Base-by-base conservation (phyloP, 2,113 vertebrate species). In the Elephas maximus region DNA sequence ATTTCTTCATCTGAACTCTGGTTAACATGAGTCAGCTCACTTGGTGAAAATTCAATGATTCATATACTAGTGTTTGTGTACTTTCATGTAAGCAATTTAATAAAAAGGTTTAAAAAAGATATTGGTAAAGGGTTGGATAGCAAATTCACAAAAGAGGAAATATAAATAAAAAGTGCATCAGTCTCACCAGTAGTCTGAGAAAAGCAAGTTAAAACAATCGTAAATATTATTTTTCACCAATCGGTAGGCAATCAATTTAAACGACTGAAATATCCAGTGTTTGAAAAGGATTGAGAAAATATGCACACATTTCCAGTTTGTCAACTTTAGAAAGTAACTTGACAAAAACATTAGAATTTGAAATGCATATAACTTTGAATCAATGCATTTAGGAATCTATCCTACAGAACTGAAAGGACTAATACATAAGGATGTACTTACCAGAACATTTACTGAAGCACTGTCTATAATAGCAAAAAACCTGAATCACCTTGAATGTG, bases 221-320 rank as follows among this genome's bases (percentile, higher is more conserved):
- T 24, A 91, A 80, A 84, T 45, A 45, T 57, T 82, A 74, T 37
- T 20, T 90, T 92, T 82, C n/a, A 73, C 11, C 21, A 6, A 91
- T 51, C 26, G 51, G 53, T 30, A 90, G 37, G 63, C 51, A 88
- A 62, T 48, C 33, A 45, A 67, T 28, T n/a, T 65, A 86, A 91
- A 88, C 85, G 69, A 14, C 28, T 60, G n/a, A 91, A 85, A 77
- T 91, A 91, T 26, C 62, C n/a, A 88, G 37, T 37, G 51, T 23
- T 62, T 88, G 15, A 88, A 41, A 93, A 18, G 10, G 23, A 85
- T 76, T 33, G 73, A 96, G 73, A 33, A 96, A 93, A 80, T 67
- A 74, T 28, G 30, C 24, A 78, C 18, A 69, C 18, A 80, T 9
- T 74, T 57, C 41, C 76, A 88, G 12, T 33, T 1, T 53, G 45